These are phyloP conservation scores for Ceratitis capitata DNA, from an alignment of 1,140 invertebrate genomes.

Conservation along the genomic window DNA sequence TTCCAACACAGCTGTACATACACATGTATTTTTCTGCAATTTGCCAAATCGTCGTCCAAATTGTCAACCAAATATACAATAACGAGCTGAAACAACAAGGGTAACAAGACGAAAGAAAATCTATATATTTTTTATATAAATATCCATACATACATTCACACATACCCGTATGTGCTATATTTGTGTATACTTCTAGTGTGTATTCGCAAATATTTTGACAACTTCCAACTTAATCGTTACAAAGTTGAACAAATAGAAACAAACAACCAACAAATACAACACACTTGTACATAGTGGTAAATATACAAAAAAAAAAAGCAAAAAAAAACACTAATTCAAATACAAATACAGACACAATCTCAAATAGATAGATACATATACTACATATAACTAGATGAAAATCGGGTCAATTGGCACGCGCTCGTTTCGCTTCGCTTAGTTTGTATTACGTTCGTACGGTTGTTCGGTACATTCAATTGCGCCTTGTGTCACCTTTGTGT, in stretches of 20 bases:
- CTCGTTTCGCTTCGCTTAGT: neutral
- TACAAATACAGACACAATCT: slow-evolving; percentile 32
- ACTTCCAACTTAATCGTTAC: slow-evolving; percentile 17
- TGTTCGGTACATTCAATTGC: neutral
- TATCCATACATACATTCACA: neutral
- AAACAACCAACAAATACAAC: neutral
- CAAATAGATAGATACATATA: slow-evolving; percentile 34
- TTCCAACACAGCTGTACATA: no score
- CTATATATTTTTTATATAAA: neutral
- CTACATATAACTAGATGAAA: no score
- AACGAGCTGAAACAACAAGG: neutral
- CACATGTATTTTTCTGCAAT: slow-evolving; percentile 10
- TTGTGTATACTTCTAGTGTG: neutral
- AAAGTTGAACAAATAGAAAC: slow-evolving; percentile 35
- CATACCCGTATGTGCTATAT: neutral
- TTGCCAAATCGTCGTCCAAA: neutral
- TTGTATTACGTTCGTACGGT: neutral
- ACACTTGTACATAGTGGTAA: neutral
- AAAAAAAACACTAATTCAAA: slow-evolving; percentile 35
- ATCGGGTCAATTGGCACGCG: slow-evolving; percentile 35
- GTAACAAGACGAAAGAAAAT: neutral
- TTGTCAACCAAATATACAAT: neutral
- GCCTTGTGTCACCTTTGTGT: slow-evolving; percentile 24
- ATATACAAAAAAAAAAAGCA: no score
- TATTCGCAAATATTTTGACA: slow-evolving; percentile 27